These are phyloP conservation scores for Alviniconcha strummeri DNA, from an alignment of 2,888 invertebrate species.

Conservation along the genomic window DNA sequence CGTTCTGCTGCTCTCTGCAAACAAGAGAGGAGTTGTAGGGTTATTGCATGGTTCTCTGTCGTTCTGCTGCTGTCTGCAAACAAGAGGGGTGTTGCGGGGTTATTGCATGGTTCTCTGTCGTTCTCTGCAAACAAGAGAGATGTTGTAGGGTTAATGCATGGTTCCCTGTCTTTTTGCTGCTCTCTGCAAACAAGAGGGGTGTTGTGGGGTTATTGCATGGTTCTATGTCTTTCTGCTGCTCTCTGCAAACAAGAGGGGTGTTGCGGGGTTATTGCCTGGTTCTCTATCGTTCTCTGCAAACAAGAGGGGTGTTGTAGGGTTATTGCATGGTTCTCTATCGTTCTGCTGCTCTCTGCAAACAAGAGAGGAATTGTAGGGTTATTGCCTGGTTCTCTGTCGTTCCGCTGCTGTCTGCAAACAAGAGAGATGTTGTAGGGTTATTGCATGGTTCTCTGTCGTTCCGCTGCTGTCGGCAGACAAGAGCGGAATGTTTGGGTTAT, in stretches of 20 bases:
- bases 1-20: constrained; percentile 45
- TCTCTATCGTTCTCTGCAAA: constrained; percentile 58
- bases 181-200: constrained; percentile 17
- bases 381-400: constrained; percentile 67
- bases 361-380: constrained; percentile 43
- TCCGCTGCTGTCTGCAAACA: constrained; percentile 29
- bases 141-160: constrained; percentile 59
- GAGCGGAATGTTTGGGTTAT: background rate
- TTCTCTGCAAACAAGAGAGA: constrained; percentile 36
- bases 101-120: constrained; percentile 66
- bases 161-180: constrained; percentile 39
- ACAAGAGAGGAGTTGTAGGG: constrained; percentile 44
- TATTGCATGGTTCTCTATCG: constrained; percentile 66
- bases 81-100: constrained; percentile 43
- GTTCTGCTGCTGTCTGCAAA: constrained; percentile 45
- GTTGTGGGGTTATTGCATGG: background rate
- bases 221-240: constrained; percentile 11
- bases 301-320: constrained; percentile 43
- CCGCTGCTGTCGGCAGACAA: constrained; percentile 7
- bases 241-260: constrained; percentile 16
- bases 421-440: constrained; percentile 48
- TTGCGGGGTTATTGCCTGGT: constrained; percentile 61
- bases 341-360: constrained; percentile 39
- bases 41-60: constrained; percentile 64
- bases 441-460: constrained; percentile 66